Percentiles rank a stretch among this genome's conserved stretches.
These are phyloP conservation scores for Telmatochromis bifrenatus DNA, from an alignment of 2,113 vertebrate species.

Conservation along the genomic window DNA sequence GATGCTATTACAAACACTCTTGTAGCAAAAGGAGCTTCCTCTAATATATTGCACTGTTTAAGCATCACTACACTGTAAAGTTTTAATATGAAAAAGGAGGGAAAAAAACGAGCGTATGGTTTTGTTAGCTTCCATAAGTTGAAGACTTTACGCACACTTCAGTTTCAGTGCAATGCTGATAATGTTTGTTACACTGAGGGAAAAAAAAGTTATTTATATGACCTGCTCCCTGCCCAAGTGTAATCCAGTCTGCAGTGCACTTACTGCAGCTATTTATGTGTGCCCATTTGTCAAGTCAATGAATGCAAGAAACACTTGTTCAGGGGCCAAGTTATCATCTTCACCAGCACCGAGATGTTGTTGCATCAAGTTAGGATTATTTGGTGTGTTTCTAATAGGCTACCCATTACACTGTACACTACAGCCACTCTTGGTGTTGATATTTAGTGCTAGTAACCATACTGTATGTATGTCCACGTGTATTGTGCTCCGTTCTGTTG, in stretches of 20 bases:
- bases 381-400: constrained; percentile 15
- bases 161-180: constrained; percentile 12
- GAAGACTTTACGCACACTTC: neutral
- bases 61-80: neutral
- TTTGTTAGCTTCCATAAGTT: neutral
- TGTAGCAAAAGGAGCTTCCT: constrained; percentile 18
- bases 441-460: constrained; percentile 10
- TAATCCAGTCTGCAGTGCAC: constrained; percentile 12
- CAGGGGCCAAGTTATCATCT: constrained; percentile 11
- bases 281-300: constrained; percentile 13
- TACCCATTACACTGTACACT: neutral
- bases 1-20: neutral
- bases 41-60: constrained; percentile 19
- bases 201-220: constrained; percentile 7
- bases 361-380: constrained; percentile 16
- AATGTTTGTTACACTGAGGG: constrained; percentile 6
- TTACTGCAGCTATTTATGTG: constrained; percentile 10
- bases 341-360: constrained; percentile 25
- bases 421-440: constrained; percentile 9
- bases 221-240: constrained; percentile 9
- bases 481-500: constrained; percentile 33
- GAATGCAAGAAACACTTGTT: constrained; percentile 14
- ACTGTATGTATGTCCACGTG: neutral
- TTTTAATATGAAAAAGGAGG: neutral
- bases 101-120: neutral